Base-by-base conservation (phyloP, 2,113 vertebrate genomes). In the Scophthalmus maximus region DNA sequence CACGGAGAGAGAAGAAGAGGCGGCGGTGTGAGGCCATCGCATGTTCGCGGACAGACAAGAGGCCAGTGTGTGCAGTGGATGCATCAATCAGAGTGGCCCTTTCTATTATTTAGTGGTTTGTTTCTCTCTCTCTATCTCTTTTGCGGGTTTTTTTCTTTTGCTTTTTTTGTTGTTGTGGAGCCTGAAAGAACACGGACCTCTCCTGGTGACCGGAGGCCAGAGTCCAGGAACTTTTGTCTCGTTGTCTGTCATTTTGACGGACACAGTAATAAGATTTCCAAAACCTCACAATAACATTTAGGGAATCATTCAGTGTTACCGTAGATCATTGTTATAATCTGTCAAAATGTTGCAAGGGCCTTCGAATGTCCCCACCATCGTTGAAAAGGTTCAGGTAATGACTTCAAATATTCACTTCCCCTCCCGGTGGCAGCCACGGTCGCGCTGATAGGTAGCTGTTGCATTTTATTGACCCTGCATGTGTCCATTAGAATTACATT, bases 1-100 rank as follows among this genome's bases (percentile, higher is more conserved):
- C 46, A 87, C 87, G 62, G 86, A 87, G 85, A 86, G 87, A 78
- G 88, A 84, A 89, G 76, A 60, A 32, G 32, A 68, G 64, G 65
- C 25, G 40, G 20, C 25, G 20, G 42, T 42, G 30, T 58, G 42
- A 52, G 5, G 23, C 42, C 7, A 26, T 38, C 81, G 40, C 52
- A 61, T 23, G 40, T 26, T 73, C 53, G 14, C 59, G 7, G 50
- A 68, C 73, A 82, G 60, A 58, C 61, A n/a, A 82, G 57, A 17
- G 22, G 26, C 69, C 57, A 79, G 68, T n/a, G 32, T 65, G 73
- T 64, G 76, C 71, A 82, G 79, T 72, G 50, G 64, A 70, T 46
- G 58, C 69, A 84, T 61, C 68, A 72, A 73, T 79, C 75, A 73
- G 53, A 58, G 14, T n/a, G 40, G 69, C 49, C 53, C 46, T 29